phyloP scores from a whole-genome alignment of 1,140 invertebrate genomes.

The Chrysomallon squamiferum region DNA sequence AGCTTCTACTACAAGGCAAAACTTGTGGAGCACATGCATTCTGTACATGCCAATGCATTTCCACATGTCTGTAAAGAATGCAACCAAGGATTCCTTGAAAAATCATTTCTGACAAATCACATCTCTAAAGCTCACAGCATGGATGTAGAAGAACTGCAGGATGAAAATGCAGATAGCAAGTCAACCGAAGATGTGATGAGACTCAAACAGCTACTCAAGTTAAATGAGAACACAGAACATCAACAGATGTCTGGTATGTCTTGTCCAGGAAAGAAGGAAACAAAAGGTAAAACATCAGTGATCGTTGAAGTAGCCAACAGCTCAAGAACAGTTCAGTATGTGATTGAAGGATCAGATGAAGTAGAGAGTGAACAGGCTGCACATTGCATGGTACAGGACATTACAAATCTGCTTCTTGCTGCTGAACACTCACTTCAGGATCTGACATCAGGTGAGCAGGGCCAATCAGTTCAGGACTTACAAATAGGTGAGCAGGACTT shows the following conservation, averaged over 20 bases:
- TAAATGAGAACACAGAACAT: not conserved
- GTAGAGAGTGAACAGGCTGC: conserved; percentile 10
- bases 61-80: conserved; percentile 40
- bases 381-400: conserved; percentile 27
- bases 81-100: conserved; percentile 45
- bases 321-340: conserved; percentile 28
- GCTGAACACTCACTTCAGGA: conserved; percentile 20
- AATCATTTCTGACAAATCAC: conserved; percentile 35
- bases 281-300: conserved; percentile 13
- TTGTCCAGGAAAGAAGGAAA: not conserved
- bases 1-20: conserved; percentile 47
- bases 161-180: conserved; percentile 1
- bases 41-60: conserved; percentile 40
- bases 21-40: conserved; percentile 46
- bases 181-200: not conserved
- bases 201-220: not conserved
- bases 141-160: not conserved
- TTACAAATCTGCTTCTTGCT: conserved; percentile 34
- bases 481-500: no score
- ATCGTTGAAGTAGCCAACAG: conserved; percentile 28
- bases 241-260: not conserved
- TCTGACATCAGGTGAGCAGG: no score
- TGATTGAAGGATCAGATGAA: conserved; percentile 23
- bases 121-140: conserved; percentile 30
- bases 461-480: no score